Evolutionary conservation across 2,797 vertebrate species (phyloP).

Genomic region (Chelon auratus): DNA sequence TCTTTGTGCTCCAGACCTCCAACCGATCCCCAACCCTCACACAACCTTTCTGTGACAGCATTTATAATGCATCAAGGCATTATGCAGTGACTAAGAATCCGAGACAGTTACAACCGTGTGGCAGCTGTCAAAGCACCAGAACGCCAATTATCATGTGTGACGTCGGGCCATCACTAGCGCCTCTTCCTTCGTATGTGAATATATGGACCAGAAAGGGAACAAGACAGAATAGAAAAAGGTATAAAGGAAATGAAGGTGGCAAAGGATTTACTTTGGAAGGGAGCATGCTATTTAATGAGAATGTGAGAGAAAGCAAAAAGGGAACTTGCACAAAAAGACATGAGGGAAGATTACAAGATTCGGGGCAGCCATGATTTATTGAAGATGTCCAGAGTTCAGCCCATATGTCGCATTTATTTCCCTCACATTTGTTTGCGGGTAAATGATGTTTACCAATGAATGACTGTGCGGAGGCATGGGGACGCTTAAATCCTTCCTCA

Average conservation of each 20-base stretch:
- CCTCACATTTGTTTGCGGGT: constrained; percentile 39
- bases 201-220: constrained; percentile 18
- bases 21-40: constrained; percentile 32
- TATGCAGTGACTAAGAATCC: constrained; percentile 73
- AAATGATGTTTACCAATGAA: constrained; percentile 58
- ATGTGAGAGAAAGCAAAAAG: constrained; percentile 34
- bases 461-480: constrained; percentile 16
- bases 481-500: constrained; percentile 46
- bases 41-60: constrained; percentile 53
- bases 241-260: constrained; percentile 44
- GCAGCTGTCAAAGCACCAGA: constrained; percentile 75
- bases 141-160: constrained; percentile 77
- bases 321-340: constrained; percentile 13
- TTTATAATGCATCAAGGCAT: constrained; percentile 70
- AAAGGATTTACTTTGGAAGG: constrained; percentile 55
- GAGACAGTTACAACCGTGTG: constrained; percentile 65
- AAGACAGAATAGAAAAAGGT: constrained; percentile 22
- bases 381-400: constrained; percentile 47
- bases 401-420: constrained; percentile 57
- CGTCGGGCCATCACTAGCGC: constrained; percentile 48
- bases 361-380: constrained; percentile 55
- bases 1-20: constrained; percentile 40
- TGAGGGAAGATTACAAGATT: constrained; percentile 35
- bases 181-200: constrained; percentile 52
- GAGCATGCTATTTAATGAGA: constrained; percentile 40